Conservation (phyloP, 2,888 invertebrate genomes). For the Pristionchus entomophagus region DNA sequence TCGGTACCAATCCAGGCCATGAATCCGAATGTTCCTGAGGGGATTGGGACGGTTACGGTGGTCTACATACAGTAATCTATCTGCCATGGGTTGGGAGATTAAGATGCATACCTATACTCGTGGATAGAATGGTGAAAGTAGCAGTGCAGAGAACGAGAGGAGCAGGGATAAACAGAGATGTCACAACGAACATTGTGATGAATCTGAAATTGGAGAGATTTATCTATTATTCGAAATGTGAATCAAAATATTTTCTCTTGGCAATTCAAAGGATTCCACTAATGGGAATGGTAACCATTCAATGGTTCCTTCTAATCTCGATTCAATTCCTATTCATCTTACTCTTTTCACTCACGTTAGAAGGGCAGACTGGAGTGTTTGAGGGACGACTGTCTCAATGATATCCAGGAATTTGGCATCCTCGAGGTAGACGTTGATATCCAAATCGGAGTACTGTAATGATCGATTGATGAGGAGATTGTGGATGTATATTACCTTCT, state of each 20-base stretch:
- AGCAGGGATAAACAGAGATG: conserved; percentile 71
- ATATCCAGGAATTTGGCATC: conserved; percentile 74
- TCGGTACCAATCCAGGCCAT: conserved; percentile 73
- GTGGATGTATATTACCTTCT: conserved; percentile 47
- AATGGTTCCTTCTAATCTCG: not conserved
- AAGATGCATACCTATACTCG: conserved; percentile 65
- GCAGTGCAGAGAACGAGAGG: conserved; percentile 72
- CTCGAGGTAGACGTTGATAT: conserved; percentile 71
- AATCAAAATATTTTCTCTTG: too few relatives aligned
- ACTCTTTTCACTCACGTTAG: conserved; percentile 1
- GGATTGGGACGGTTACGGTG: not conserved
- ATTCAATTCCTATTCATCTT: not conserved
- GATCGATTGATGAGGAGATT: not conserved
- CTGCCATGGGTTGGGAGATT: not conserved
- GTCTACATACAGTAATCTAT: not conserved
- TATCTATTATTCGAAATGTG: not conserved
- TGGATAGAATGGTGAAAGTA: conserved; percentile 70
- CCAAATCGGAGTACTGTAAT: conserved; percentile 67
- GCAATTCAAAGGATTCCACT: too few relatives aligned
- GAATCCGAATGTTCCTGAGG: conserved; percentile 72
- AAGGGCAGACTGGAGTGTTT: conserved; percentile 38
- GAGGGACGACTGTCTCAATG: conserved; percentile 58
- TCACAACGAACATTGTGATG: conserved; percentile 72
- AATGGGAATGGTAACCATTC: not conserved
- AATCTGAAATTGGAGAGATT: conserved; percentile 62